These are phyloP conservation scores for Cephus pulcher DNA, from an alignment of 2,888 invertebrate genomes.

Conservation along the genomic window DNA sequence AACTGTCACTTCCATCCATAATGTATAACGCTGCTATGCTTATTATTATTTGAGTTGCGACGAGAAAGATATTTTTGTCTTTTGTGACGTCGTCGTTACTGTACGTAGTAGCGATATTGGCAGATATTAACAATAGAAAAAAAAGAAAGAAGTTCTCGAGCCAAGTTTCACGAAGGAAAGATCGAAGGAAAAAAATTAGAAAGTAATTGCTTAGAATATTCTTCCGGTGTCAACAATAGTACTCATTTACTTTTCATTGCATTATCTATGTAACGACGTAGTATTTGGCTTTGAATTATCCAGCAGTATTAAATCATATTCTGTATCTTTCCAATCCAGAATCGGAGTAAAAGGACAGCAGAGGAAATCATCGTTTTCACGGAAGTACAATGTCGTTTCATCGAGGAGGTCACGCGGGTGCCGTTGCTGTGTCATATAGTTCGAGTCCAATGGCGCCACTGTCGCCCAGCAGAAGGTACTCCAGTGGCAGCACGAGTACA, in stretches of 20 bases:
- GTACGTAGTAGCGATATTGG: not conserved
- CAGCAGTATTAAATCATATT: not conserved
- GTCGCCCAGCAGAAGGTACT: slow-evolving; percentile 55
- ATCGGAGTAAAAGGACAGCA: not conserved
- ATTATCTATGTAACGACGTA: not conserved
- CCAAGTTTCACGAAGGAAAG: not conserved
- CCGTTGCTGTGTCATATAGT: slow-evolving; percentile 59
- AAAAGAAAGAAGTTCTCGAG: not conserved
- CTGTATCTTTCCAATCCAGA: not conserved
- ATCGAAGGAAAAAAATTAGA: not conserved
- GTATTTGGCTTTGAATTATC: not conserved
- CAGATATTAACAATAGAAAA: not conserved
- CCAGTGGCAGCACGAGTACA: slow-evolving; percentile 40
- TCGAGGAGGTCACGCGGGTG: slow-evolving; percentile 57
- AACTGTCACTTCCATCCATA: not conserved
- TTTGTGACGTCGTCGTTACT: not conserved
- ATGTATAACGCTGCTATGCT: not conserved
- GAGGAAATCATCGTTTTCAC: not conserved
- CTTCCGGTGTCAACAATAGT: no score
- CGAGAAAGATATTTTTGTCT: not conserved
- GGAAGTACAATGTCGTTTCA: slow-evolving; percentile 56
- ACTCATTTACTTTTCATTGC: no score
- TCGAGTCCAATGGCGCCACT: slow-evolving; percentile 57
- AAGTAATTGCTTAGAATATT: no score
- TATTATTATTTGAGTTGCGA: not conserved